Evolutionary conservation across 37 sponge, comb jelly and placozoan genomes (phyloP).

Genomic region (Axinella damicornis): DNA sequence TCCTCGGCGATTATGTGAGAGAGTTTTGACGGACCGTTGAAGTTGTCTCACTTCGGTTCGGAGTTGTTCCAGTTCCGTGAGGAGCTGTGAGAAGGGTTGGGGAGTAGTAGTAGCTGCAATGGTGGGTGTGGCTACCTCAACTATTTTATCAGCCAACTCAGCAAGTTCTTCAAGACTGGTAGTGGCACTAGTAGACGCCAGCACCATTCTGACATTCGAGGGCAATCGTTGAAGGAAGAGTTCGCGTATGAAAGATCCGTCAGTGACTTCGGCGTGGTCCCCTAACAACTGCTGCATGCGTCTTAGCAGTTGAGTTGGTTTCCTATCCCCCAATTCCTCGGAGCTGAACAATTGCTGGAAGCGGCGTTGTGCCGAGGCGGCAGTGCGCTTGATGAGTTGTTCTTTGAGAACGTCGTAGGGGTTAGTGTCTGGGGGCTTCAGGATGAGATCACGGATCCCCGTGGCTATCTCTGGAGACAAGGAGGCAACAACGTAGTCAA

Average conservation of each 20-base stretch:
- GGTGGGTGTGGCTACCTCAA: slow-evolving; percentile 59
- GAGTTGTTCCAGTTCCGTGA: slow-evolving; percentile 19
- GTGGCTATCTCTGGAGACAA: too few species aligned
- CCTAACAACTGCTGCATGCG: slow-evolving; percentile 52
- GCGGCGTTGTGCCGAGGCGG: too few species aligned
- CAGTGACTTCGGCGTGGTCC: slow-evolving; percentile 22
- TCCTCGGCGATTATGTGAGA: neutral
- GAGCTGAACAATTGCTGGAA: too few species aligned
- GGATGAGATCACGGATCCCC: too few species aligned
- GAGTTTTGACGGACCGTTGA: neutral
- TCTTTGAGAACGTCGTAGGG: too few species aligned
- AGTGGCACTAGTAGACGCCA: slow-evolving; percentile 41
- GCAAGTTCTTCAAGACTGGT: slow-evolving; percentile 36
- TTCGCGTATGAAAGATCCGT: slow-evolving; percentile 33
- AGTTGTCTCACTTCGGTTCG: slow-evolving; percentile 18
- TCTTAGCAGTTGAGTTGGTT: too few species aligned
- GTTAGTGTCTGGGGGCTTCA: too few species aligned
- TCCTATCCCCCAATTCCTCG: too few species aligned
- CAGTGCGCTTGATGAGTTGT: too few species aligned
- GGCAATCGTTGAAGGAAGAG: slow-evolving; percentile 60
- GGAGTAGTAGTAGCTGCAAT: neutral
- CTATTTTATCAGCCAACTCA: slow-evolving; percentile 53
- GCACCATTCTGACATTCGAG: slow-evolving; percentile 55
- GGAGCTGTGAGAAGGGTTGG: neutral
- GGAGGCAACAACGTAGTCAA: too few species aligned